A percentile compares a stretch with the other conserved stretches of the same genome.
These are phyloP conservation scores for Sebastes iracundus DNA, from an alignment of 2,797 vertebrate species.

Conservation along the genomic window DNA sequence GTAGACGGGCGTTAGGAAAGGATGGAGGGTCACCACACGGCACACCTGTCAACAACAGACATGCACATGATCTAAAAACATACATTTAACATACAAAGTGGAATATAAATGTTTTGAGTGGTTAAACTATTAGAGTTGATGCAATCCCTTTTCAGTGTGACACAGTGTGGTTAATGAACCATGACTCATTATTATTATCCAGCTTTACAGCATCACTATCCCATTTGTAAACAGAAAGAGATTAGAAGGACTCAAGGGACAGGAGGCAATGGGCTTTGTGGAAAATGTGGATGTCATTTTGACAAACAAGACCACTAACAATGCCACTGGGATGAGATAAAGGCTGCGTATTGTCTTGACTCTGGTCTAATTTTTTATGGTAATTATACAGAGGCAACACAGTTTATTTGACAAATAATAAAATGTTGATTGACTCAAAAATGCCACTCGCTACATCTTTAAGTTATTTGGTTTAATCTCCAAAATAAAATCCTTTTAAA, in stretches of 20 bases:
- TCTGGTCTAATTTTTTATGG: neutral
- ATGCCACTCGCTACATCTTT: neutral
- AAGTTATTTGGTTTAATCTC: neutral
- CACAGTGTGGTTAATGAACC: conserved; percentile 3
- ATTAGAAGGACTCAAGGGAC: conserved; percentile 28
- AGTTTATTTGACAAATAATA: neutral
- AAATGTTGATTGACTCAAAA: neutral
- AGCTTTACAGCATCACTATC: conserved; percentile 4
- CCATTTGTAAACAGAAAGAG: conserved; percentile 20
- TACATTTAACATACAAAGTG: neutral
- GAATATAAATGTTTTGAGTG: neutral
- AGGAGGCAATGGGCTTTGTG: conserved; percentile 5
- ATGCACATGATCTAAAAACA: neutral
- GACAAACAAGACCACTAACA: conserved; percentile 13
- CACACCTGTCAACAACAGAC: conserved; percentile 77
- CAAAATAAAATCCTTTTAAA: neutral
- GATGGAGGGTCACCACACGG: conserved; percentile 92
- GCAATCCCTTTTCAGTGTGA: neutral
- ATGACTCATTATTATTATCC: conserved; percentile 23
- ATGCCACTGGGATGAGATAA: conserved; percentile 11
- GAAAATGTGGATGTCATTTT: conserved; percentile 29
- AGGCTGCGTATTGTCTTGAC: neutral
- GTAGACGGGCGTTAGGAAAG: conserved; percentile 90
- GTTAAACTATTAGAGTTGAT: neutral
- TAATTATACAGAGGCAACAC: neutral